Base-by-base conservation (phyloP, 1,140 invertebrate genomes). In the Tribolium madens region DNA sequence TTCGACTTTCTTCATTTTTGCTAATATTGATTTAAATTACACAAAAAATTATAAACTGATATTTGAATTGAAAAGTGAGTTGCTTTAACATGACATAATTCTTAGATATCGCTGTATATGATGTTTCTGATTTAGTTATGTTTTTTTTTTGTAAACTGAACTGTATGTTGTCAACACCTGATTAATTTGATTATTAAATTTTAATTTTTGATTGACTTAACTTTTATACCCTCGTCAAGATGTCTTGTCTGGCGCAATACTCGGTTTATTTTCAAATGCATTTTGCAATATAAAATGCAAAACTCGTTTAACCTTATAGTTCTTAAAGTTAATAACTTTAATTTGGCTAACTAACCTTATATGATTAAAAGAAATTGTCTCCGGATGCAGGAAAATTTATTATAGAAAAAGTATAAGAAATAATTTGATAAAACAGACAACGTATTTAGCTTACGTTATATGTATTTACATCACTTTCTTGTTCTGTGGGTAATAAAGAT, bases 281-380 rank as follows among this genome's bases (percentile, higher is more conserved):
- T 57, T 57, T 57, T 18, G 15, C 18, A 57, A 57, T 57, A 21
- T 18, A 57, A 57, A 57, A 57, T 57, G 52, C 52, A 21, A 21
- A 57, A 26, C 52, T 57, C 52, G 52, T 57, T 9, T 57, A 57
- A 57, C 15, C 15, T 17, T 57, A 57, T 57, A 57, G 52, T 57
- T 57, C 52, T 57, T 26, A 6, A 26, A 57, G 15, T 18, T 57
- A 57, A 57, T 57, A 17, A 9, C 10, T 57, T 57, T 57, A 57
- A 57, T 57, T 57, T 17, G 52, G 52, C 52, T 57, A 57, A 57
- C 52, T 50, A 50, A 50, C 13, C 10, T 57, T 17, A 57, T 57
- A 26, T 57, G n/a, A 57, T 26, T 57, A 57, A 57, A 57, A 57
- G 52, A 57, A 57, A 57, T 57, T 57, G 52, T 57, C 52, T 26